Base-by-base conservation (phyloP, 2,113 vertebrate species). In the Orycteropus afer region DNA sequence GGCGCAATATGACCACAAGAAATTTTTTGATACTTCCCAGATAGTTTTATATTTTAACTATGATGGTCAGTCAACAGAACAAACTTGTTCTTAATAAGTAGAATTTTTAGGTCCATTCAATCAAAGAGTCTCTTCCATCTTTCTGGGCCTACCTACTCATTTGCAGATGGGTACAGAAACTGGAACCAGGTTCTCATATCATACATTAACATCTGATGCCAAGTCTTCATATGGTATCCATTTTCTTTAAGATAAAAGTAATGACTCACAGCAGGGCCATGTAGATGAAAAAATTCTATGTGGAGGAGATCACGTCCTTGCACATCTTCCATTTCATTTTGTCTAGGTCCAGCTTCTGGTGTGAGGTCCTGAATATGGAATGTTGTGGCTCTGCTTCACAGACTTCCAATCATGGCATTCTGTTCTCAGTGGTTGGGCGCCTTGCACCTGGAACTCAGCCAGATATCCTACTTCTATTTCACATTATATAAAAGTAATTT, bases 301-400 rank as follows among this genome's bases (percentile, higher is more conserved):
- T 95, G 10, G 99, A n/a, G 1, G 97, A 73, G 22, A 99, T 96
- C 0, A 99, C 99, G 22, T 99, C 99, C 20, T 98, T 98, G 47
- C 99, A 97, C 99, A 99, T 99, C 96, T 99, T 99, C 89, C 97
- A 98, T 97, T 98, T 98, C 98, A 99, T 98, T 97, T 99, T 99
- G 97, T 99, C 99, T 0, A 99, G 99, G 79, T 99, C 99, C 98
- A 99, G 98, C 95, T 99, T 99, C 1, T n/a, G 99, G 99, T 7
- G 98, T 99, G 5, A 99, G 96, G 7, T 99, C 99, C 95, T 99
- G 99, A 34, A 99, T 92, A 76, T 99, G 99, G 86, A 99, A 99
- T 99, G 99, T 99, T n/a, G n/a, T n/a, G n/a, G n/a, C n/a, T n/a
- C n/a, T n/a, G n/a, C n/a, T n/a, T n/a, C n/a, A n/a, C n/a, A n/a